Conservation (phyloP, 2,113 vertebrate genomes). For the Planiliza haematocheilus region DNA sequence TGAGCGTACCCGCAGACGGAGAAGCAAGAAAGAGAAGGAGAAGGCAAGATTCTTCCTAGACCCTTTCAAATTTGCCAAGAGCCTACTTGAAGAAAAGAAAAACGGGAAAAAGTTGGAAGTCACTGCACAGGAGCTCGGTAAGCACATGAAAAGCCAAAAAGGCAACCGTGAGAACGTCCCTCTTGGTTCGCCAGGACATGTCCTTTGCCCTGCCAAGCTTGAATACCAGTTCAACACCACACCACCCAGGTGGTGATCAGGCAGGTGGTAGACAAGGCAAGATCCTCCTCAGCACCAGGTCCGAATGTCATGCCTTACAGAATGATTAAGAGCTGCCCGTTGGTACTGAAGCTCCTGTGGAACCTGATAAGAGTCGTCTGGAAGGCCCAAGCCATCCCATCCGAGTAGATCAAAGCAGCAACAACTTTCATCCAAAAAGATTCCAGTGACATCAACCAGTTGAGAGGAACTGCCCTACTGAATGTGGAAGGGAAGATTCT, state of each 20-base stretch:
- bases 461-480: too few species aligned
- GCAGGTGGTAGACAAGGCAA: background rate
- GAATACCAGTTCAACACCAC: background rate
- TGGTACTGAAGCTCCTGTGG: background rate
- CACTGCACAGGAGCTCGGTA: background rate
- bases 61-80: background rate
- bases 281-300: background rate
- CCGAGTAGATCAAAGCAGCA: background rate
- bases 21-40: background rate
- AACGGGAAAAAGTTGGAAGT: background rate
- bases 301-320: background rate
- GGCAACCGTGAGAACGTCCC: background rate
- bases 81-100: background rate
- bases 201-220: background rate
- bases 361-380: background rate
- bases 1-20: background rate
- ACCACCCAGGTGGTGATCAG: background rate
- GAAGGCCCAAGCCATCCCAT: background rate
- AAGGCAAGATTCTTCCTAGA: background rate
- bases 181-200: background rate
- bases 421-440: background rate
- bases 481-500: too few species aligned
- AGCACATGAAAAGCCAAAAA: background rate
- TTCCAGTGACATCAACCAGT: background rate
- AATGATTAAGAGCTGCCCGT: background rate